Base-by-base conservation (phyloP, 2,113 vertebrate genomes). In the Suricata suricatta region DNA sequence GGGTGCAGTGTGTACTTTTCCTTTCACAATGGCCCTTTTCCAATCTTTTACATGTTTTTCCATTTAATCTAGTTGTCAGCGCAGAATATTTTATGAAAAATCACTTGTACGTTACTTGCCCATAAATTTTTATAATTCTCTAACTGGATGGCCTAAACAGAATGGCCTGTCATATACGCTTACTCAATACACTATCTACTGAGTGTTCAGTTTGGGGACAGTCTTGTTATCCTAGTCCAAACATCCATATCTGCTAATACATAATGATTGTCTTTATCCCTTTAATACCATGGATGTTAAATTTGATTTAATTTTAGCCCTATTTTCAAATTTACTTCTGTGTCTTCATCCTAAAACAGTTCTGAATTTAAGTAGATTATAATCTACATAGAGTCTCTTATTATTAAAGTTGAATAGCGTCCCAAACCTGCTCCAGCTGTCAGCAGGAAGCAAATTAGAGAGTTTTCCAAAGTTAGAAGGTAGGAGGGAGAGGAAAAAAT, bases 11-110 rank as follows among this genome's bases (percentile, higher is more conserved):
- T 96, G 96, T 97, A 95, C 84, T 97, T 97, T 97, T 94, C 92
- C 93, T 95, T 90, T 97, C 95, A 64, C 76, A 15, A 12, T 96
- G 96, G 95, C 96, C 60, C 27, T 85, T 84, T 94, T 96, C 97
- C 97, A 97, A 95, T 88, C 82, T 95, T 86, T 90, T 96, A 66
- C 96, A 97, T 96, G 85, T 93, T 97, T 98, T 97, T 96, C 81
- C 95, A 86, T 95, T 97, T 97, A 97, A 96, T 97, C 90, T 90
- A 90, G 90, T 84, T 97, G 97, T 97, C 97, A 96, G 44, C 81
- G 96, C 44, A 90, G 69, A 88, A 77, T 96, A 96, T 92, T 88
- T 97, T 92, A 95, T 94, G 92, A 96, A 95, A 98, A 97, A 95
- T 95, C 90, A 90, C 64, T 98, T 94, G 84, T 90, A 77, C 71